These are phyloP conservation scores for Pipistrellus kuhlii DNA, from an alignment of 2,797 vertebrate genomes.

Conservation along the genomic window DNA sequence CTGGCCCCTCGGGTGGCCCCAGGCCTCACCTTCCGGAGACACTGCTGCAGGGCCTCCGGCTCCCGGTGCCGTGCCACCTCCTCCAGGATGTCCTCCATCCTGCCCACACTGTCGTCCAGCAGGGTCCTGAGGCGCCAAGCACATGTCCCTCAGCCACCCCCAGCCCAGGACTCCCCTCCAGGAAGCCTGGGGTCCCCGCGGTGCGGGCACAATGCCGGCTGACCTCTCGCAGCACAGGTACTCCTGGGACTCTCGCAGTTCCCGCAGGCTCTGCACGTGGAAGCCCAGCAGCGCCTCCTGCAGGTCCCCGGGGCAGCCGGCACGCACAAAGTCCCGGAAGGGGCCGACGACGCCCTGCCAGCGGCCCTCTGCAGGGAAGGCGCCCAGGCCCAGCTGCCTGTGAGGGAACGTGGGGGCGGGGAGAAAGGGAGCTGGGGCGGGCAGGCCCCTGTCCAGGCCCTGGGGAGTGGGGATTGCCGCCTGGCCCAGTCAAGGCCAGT, in stretches of 20 bases:
- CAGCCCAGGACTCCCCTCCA: too few relatives aligned
- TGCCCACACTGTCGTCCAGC: slow-evolving; percentile 68
- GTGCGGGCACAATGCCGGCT: not conserved
- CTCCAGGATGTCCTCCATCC: slow-evolving; percentile 82
- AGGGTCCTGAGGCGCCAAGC: slow-evolving; percentile 70
- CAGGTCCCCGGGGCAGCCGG: slow-evolving; percentile 83
- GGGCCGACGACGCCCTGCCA: slow-evolving; percentile 87
- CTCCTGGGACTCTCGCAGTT: slow-evolving; percentile 84
- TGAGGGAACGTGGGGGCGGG: not conserved
- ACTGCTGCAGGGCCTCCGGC: slow-evolving; percentile 71
- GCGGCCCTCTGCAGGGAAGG: slow-evolving; percentile 85
- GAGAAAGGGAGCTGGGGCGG: accelerated
- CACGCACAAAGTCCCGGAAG: slow-evolving; percentile 86
- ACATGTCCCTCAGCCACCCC: not conserved
- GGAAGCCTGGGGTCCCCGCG: not conserved
- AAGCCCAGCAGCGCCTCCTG: slow-evolving; percentile 88
- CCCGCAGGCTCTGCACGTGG: slow-evolving; percentile 83
- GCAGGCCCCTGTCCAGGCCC: accelerated
- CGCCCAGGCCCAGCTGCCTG: slow-evolving; percentile 87
- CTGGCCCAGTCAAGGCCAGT: not conserved
- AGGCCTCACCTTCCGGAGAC: slow-evolving; percentile 85
- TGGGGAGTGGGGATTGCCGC: not conserved
- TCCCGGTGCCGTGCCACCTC: slow-evolving; percentile 80
- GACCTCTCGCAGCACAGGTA: slow-evolving; percentile 86
- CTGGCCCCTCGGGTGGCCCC: not conserved